Evolutionary conservation across 1,140 invertebrate species (phyloP).

Genomic region (Nasonia longicornis): DNA sequence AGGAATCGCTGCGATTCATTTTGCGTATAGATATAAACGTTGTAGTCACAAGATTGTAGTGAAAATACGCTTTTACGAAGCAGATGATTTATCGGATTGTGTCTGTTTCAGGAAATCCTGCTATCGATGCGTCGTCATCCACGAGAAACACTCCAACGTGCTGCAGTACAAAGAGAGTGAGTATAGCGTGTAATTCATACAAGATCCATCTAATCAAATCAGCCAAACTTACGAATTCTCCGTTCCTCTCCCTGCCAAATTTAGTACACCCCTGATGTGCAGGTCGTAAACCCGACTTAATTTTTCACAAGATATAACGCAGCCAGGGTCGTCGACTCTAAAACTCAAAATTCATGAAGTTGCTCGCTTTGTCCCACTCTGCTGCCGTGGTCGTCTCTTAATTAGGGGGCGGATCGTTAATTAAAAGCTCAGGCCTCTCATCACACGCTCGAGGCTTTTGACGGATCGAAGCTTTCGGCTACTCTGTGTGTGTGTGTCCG

Average conservation of each 20-base stretch:
- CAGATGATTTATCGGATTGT: not conserved
- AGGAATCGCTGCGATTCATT: not conserved
- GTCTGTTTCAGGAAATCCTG: constrained; percentile 72
- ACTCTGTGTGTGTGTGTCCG: not conserved
- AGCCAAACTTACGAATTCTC: not conserved
- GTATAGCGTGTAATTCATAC: constrained; percentile 63
- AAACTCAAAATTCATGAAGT: constrained; percentile 28
- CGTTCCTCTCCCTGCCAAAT: not conserved
- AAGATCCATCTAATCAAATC: not conserved
- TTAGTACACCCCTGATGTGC: not conserved
- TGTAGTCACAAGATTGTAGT: not conserved
- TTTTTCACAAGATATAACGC: not conserved
- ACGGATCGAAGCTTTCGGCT: constrained; percentile 47
- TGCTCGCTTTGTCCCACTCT: constrained; percentile 40
- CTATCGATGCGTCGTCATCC: constrained; percentile 91
- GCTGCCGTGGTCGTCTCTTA: constrained; percentile 54
- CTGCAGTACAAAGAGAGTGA: constrained; percentile 97
- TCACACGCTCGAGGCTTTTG: constrained; percentile 31
- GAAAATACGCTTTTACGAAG: too few relatives aligned
- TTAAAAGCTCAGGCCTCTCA: constrained; percentile 61
- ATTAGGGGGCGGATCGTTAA: constrained; percentile 63
- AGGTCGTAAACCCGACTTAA: not conserved
- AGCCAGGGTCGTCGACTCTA: not conserved
- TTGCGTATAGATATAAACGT: not conserved
- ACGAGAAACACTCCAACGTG: constrained; percentile 91